Evolutionary conservation across 2,797 vertebrate species (phyloP).

Genomic region (Artibeus lituratus): DNA sequence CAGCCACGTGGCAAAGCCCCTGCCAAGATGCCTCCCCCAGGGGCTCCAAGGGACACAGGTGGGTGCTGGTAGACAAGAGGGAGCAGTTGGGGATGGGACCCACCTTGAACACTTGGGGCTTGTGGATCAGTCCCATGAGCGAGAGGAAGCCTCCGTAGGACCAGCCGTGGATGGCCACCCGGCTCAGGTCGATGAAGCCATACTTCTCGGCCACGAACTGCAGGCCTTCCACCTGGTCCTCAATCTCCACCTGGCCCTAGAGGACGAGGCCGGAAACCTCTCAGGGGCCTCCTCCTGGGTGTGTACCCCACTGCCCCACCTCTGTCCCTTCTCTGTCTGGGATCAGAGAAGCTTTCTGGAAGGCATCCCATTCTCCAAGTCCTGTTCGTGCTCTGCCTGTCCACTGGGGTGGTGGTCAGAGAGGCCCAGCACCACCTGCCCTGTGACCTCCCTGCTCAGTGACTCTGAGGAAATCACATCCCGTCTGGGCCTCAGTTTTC

Average conservation of each 20-base stretch:
- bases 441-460: not conserved
- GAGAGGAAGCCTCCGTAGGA: constrained; percentile 97
- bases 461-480: not conserved
- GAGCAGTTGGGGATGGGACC: not conserved
- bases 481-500: not conserved
- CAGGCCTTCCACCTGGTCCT: constrained; percentile 97
- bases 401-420: not conserved
- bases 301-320: not conserved
- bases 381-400: not conserved
- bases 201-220: constrained; percentile 96
- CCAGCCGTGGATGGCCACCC: constrained; percentile 97
- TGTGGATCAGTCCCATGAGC: constrained; percentile 97
- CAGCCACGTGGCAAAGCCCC: constrained; percentile 74
- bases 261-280: not conserved
- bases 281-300: not conserved
- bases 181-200: constrained; percentile 95
- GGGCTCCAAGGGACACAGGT: not conserved
- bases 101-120: constrained; percentile 96
- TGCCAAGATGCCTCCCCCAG: constrained; percentile 46
- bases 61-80: not conserved
- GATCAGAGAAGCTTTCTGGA: not conserved
- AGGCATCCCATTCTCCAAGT: not conserved
- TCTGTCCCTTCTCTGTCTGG: not conserved
- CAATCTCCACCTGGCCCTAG: constrained; percentile 97
- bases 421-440: not conserved